Percentiles rank a stretch among this genome's conserved stretches.
phyloP scores from a whole-genome alignment of 64 coral and sea anemone genomes.

The Stichodactyla helianthus region DNA sequence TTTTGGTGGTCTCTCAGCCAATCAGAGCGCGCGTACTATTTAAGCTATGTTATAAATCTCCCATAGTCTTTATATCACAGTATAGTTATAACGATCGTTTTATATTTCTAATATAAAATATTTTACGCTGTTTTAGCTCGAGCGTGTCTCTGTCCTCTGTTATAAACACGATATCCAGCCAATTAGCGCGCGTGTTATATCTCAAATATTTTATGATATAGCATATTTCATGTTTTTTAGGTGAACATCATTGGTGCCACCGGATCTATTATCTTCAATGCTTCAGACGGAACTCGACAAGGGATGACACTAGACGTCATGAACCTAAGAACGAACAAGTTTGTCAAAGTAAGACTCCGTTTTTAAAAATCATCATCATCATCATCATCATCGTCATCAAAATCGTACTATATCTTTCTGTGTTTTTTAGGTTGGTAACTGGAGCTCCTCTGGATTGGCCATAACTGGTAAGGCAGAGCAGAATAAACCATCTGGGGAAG shows the following conservation, averaged over 20 bases:
- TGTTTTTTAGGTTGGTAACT: conserved; percentile 48
- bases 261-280: conserved; percentile 35
- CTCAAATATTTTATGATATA: background rate
- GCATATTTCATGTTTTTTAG: background rate
- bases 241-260: conserved; percentile 37
- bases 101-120: no score
- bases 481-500: conserved; percentile 22
- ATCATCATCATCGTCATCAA: no score
- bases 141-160: no score
- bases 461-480: conserved; percentile 17
- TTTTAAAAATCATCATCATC: background rate
- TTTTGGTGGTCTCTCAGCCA: no score
- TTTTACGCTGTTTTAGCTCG: no score
- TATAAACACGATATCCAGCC: no score
- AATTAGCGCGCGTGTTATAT: no score
- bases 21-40: no score
- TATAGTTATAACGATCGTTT: no score
- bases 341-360: conserved; percentile 39
- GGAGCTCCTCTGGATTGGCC: conserved; percentile 25
- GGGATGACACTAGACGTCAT: conserved; percentile 27
- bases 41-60: no score
- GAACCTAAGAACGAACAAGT: conserved; percentile 45
- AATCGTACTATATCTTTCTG: background rate
- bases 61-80: no score
- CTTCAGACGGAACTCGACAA: conserved; percentile 9